These are phyloP conservation scores for Chalcosyrphus nemorum DNA, from an alignment of 2,888 invertebrate genomes.

Conservation along the genomic window DNA sequence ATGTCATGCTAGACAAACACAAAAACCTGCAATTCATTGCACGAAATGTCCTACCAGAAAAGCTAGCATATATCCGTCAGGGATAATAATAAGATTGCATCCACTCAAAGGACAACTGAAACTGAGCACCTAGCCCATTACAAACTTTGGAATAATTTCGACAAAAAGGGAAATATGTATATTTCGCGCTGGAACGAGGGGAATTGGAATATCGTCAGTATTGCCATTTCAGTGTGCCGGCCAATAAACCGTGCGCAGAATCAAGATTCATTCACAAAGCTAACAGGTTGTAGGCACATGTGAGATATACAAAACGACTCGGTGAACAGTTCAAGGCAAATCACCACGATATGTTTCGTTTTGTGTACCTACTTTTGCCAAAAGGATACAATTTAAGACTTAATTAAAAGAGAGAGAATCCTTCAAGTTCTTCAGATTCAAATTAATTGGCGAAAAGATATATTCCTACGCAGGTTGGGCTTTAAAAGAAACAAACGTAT, in stretches of 20 bases:
- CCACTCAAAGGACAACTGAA: not conserved
- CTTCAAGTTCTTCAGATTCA: not conserved
- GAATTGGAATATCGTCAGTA: not conserved
- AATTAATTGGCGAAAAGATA: not conserved
- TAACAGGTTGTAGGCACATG: conserved; percentile 22
- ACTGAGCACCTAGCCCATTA: not conserved
- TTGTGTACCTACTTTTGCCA: too few species aligned
- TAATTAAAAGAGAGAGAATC: not conserved
- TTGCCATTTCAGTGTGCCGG: not conserved
- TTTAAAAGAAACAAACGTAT: not conserved
- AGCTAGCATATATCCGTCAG: not conserved
- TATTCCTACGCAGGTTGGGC: not conserved
- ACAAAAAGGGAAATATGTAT: too few species aligned
- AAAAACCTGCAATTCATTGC: conserved; percentile 12
- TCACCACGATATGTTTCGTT: not conserved
- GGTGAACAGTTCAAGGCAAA: conserved; percentile 1
- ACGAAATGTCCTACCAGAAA: not conserved
- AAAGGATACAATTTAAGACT: not conserved
- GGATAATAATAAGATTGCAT: not conserved
- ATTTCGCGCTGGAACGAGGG: conserved; percentile 26
- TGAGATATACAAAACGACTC: not conserved
- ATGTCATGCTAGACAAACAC: not conserved
- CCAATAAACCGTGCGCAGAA: conserved; percentile 22
- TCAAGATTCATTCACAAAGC: conserved; percentile 35
- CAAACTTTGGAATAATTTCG: not conserved